Evolutionary conservation across 2,888 invertebrate genomes (phyloP), one percentile per base, ranked within the genome.

Genomic region (Diabrotica balteata): DNA sequence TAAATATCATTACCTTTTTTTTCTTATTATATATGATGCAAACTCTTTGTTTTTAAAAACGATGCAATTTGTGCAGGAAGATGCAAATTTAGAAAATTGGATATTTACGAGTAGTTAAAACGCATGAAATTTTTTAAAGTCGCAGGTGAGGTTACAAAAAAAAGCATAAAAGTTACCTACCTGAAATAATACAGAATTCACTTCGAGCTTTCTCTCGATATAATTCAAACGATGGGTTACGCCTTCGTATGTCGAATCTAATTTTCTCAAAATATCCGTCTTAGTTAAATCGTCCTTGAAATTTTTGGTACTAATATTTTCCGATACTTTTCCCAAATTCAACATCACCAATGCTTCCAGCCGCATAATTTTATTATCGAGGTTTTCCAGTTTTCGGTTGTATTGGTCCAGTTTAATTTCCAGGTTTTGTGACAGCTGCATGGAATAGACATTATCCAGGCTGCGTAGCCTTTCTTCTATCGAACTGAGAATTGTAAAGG

Each of bases 391-490:
- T 72, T 84, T 81, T 69, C 84, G 77, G 47, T 81, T 80, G 68
- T 85, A 82, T 68, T 82, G 83, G 66, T 86, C 86, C 47, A 86
- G 76, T 72, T 85, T 81, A 22, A 82, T 77, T 68, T 84, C 83
- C 51, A 84, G 70, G 44, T 83, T 79, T 10, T 83, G 78, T 7
- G 81, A 76, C 59, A 81, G 78, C 64, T 83, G 80, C 72, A 81
- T 78, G 22, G 81, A 79, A 68, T 83, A 82, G 22, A 83, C 70
- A 62, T 76, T 79, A 72, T 84, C 84, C 44, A 85, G 74, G 60
- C 80, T 82, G 46, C 80, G 74, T 17, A 85, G 76, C 11, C 83
- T 77, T 66, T 83, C 83, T 73, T 85, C 85, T 49, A 85, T 84
- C 6, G 84, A 81, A 49, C 76, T 71, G 54, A 85, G 74, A 63